Evolutionary conservation across 2,797 vertebrate genomes (phyloP).

Genomic region (Notolabrus celidotus): DNA sequence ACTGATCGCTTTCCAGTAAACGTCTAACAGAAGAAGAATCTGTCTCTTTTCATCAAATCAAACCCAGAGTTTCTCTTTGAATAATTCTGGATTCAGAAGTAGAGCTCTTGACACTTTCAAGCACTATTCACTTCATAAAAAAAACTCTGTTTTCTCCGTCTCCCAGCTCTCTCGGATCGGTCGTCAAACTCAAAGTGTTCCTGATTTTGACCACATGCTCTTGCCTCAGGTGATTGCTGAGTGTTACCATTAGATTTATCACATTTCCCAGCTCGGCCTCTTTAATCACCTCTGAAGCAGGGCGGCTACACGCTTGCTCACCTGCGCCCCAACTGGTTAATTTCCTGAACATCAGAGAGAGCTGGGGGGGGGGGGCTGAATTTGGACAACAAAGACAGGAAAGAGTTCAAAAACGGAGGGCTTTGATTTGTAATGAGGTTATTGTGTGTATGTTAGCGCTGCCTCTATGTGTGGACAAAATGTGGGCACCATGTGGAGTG

Average conservation of each 20-base stretch:
- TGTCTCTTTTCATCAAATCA: constrained; percentile 26
- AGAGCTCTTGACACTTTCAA: constrained; percentile 12
- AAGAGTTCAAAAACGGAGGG: constrained; percentile 52
- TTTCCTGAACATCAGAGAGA: constrained; percentile 75
- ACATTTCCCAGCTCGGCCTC: constrained; percentile 35
- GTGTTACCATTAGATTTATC: constrained; percentile 34
- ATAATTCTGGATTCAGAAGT: constrained; percentile 8
- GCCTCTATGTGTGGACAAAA: constrained; percentile 53
- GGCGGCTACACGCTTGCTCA: constrained; percentile 49
- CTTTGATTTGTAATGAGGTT: constrained; percentile 74
- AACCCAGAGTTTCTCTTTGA: constrained; percentile 25
- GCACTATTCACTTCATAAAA: neutral
- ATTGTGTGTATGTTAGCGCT: constrained; percentile 61
- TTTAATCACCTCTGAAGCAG: constrained; percentile 42
- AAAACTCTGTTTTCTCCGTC: neutral
- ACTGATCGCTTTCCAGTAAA: constrained; percentile 37
- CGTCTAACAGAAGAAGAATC: constrained; percentile 20
- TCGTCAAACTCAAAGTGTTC: constrained; percentile 32
- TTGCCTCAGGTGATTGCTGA: constrained; percentile 24
- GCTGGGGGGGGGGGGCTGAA: constrained; percentile 2
- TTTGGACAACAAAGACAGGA: constrained; percentile 71
- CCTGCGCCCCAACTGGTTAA: constrained; percentile 65
- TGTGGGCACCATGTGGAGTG: constrained; percentile 76
- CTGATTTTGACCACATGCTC: constrained; percentile 33
- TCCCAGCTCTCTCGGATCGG: constrained; percentile 7